Evolutionary conservation across 1,140 invertebrate species (phyloP).

Genomic region (Ceratina australensis): DNA sequence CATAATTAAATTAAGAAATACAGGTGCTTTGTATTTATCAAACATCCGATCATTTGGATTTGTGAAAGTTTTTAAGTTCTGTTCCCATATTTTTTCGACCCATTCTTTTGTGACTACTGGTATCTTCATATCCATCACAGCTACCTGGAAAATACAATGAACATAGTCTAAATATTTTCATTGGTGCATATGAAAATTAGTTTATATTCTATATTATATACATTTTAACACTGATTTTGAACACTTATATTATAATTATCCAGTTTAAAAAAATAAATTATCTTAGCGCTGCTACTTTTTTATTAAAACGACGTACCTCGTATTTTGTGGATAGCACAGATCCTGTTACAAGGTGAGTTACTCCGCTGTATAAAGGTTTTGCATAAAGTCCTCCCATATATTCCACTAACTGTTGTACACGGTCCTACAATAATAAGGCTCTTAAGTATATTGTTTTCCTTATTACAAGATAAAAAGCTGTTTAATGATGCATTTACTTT

Average conservation of each 20-base stretch:
- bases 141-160: conserved; percentile 77
- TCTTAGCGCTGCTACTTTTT: no score
- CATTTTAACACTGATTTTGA: no score
- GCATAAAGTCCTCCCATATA: conserved; percentile 92
- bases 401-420: conserved; percentile 85
- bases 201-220: no score
- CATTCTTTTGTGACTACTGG: conserved; percentile 89
- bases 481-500: conserved; percentile 80
- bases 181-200: no score
- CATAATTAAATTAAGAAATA: conserved; percentile 89
- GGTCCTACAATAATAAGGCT: conserved; percentile 77
- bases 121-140: conserved; percentile 85
- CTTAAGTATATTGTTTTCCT: background rate
- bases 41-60: conserved; percentile 84
- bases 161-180: no score
- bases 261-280: no score
- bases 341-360: conserved; percentile 91
- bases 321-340: conserved; percentile 87
- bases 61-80: conserved; percentile 82
- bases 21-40: conserved; percentile 85
- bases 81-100: conserved; percentile 89
- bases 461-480: background rate
- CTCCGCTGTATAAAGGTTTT: conserved; percentile 84
- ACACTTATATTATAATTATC: background rate
- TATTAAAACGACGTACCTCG: conserved; percentile 78